A percentile compares a stretch with the other conserved stretches of the same genome.
Conservation (phyloP, 2,797 vertebrate species). For the Pipistrellus kuhlii region DNA sequence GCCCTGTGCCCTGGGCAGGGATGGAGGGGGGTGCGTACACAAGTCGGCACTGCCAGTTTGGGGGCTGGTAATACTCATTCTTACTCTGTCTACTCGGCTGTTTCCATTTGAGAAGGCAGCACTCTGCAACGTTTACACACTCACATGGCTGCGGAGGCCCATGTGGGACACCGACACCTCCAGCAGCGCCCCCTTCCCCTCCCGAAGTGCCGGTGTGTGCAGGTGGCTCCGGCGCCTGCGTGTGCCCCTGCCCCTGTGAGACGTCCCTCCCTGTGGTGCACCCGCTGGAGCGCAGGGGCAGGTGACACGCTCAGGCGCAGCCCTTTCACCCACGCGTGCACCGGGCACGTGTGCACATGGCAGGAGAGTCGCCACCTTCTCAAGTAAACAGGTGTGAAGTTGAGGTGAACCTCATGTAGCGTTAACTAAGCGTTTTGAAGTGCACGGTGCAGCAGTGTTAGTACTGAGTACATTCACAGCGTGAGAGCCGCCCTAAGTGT, state of each 20-base stretch:
- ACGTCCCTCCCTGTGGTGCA: fast-evolving
- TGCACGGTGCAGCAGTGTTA: background rate
- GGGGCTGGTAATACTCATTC: background rate
- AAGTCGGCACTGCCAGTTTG: fast-evolving
- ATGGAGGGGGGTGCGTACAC: fast-evolving
- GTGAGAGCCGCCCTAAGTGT: background rate
- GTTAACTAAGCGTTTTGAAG: background rate
- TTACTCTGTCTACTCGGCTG: background rate
- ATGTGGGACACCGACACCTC: fast-evolving
- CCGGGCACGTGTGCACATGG: background rate
- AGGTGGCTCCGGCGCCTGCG: fast-evolving
- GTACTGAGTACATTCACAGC: background rate
- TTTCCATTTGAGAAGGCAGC: background rate
- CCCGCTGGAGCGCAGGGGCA: fast-evolving
- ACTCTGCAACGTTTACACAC: too few species aligned
- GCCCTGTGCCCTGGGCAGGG: background rate
- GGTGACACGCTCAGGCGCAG: fast-evolving
- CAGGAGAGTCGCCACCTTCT: fast-evolving
- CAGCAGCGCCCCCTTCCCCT: background rate
- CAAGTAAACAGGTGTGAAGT: background rate
- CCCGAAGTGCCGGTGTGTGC: fast-evolving
- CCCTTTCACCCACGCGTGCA: background rate
- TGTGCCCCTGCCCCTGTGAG: fast-evolving
- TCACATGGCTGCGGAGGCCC: fast-evolving
- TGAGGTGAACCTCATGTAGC: background rate